Conservation (phyloP, 2,888 invertebrate species). For the Chironomus tentans region DNA sequence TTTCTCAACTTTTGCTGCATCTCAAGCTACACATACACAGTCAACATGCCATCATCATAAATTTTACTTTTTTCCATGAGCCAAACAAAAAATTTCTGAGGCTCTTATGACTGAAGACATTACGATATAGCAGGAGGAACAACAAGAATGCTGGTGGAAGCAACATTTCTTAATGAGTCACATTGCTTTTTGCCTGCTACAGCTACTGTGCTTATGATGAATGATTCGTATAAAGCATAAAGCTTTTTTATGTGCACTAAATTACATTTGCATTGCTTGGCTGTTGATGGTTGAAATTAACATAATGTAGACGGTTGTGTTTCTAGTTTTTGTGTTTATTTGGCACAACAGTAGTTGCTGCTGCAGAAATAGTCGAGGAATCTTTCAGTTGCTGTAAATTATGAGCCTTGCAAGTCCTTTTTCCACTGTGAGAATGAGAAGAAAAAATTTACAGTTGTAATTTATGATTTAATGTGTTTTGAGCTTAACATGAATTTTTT, state of each 20-base stretch:
- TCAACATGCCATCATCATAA: slow-evolving; percentile 18
- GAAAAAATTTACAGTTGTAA: background rate
- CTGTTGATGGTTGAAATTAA: slow-evolving; percentile 4
- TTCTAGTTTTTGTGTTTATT: background rate
- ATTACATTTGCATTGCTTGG: background rate
- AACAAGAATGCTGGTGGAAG: too few species aligned
- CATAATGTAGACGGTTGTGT: slow-evolving; percentile 14
- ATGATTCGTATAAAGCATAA: background rate
- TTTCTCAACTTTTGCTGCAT: too few species aligned
- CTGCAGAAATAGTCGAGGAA: background rate
- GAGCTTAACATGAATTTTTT: background rate
- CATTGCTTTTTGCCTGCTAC: background rate
- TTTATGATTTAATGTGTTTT: background rate
- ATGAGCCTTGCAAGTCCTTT: background rate
- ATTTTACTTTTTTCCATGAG: background rate
- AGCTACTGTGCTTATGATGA: background rate
- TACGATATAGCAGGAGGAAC: too few species aligned
- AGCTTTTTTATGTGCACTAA: background rate
- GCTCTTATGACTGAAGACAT: too few species aligned
- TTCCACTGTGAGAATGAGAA: background rate
- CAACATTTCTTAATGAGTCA: slow-evolving; percentile 17
- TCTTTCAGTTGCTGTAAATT: background rate
- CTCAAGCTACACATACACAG: too few species aligned
- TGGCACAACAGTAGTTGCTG: background rate
- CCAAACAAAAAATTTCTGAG: background rate